Percentiles rank a stretch among this genome's conserved stretches.
Conservation (phyloP, 2,888 invertebrate genomes). For the Cyclophora albipunctata region DNA sequence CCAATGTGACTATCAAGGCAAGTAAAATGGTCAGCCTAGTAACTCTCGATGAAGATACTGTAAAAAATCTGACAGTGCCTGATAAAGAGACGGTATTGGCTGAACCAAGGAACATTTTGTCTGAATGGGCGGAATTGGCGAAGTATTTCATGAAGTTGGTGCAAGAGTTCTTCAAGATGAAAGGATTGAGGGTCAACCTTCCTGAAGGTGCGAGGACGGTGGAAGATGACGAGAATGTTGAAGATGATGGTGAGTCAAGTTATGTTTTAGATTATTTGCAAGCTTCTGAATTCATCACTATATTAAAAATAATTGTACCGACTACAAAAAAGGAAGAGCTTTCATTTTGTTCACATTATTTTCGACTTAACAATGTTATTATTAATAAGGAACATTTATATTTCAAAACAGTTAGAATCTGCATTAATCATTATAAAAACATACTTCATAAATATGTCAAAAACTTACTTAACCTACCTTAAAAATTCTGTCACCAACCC, state of each 20-base stretch:
- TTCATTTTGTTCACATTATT: too few species aligned
- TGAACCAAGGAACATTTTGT: conserved; percentile 52
- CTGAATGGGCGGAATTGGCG: conserved; percentile 63
- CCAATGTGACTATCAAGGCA: conserved; percentile 54
- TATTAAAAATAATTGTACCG: too few species aligned
- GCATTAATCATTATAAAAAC: too few species aligned
- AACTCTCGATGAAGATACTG: conserved; percentile 49
- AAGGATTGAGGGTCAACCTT: conserved; percentile 55
- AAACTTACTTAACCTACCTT: too few species aligned
- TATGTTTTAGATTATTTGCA: too few species aligned
- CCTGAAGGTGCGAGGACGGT: conserved; percentile 65
- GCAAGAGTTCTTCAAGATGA: conserved; percentile 58
- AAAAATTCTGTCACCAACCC: too few species aligned
- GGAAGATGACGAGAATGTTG: conserved; percentile 41
- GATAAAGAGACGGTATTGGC: conserved; percentile 30
- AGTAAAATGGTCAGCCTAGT: conserved; percentile 55
- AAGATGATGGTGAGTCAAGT: conserved; percentile 38
- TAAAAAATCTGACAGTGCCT: conserved; percentile 35
- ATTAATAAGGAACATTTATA: too few species aligned
- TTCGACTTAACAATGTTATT: neutral
- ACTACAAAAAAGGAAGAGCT: too few species aligned
- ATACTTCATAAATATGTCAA: too few species aligned
- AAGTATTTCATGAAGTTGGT: conserved; percentile 60
- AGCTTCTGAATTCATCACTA: too few species aligned
- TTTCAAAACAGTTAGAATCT: too few species aligned